Evolutionary conservation across 1,140 invertebrate genomes (phyloP), one percentile per base, ranked within the genome.

Genomic region (Drosophila rufa): DNA sequence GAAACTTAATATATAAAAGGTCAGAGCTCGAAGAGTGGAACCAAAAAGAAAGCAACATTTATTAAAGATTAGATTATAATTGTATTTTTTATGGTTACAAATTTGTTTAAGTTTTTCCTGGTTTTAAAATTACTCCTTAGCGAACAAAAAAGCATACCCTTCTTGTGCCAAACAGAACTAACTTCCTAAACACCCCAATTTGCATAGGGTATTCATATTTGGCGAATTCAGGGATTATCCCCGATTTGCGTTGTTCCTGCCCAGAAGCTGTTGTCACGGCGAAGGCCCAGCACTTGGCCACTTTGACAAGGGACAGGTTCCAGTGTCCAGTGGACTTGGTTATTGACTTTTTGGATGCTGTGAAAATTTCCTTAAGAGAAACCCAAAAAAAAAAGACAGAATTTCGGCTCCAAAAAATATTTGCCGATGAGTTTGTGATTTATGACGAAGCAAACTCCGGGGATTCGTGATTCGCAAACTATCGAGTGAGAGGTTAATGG

Each of bases 241-340:
- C 59, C 36, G n/a, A 45, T 57, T 64, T 64, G 33, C 53, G 48
- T 71, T 86, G 68, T 86, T 84, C 66, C 68, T 85, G 75, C 62
- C 83, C 82, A 81, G 82, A 81, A 86, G 82, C 82, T 87, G 83
- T 86, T 86, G 83, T 84, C 82, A 69, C 75, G 61, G 66, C 59
- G 40, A 76, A 77, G 79, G 62, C 62, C 45, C 76, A 61, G 51
- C 45, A 30, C 64, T 70, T 53, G 25, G 25, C 9, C 27, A 27
- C 48, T 53, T 53, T 53, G 51, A 55, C 69, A 47, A 56, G 45
- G 22, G 38, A 64, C 58, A 75, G 19, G 33, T 47, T 46, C 27
- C 43, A 19, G n/a, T 17, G 11, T 14, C 64, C 64, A 64, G 17
- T 12, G 40, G 30, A 47, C 47, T 64, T 42, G 46, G 22, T 43